Percentiles rank a stretch among this genome's conserved stretches.
Evolutionary conservation across 2,113 vertebrate species (phyloP).

Genomic region (Scomber colias): DNA sequence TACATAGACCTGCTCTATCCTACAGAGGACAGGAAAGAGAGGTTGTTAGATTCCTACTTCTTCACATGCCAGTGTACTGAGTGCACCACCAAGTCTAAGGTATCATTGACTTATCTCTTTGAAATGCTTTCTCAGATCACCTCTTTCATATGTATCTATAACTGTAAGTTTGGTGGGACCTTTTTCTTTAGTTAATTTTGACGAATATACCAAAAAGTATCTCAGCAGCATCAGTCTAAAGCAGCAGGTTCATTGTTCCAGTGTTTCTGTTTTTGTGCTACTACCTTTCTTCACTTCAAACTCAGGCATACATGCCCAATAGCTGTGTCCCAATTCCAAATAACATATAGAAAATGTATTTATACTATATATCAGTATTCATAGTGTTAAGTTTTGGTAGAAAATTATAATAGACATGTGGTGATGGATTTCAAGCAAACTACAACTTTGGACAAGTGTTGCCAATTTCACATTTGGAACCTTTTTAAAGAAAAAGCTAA

Average conservation of each 20-base stretch:
- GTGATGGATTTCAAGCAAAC: no score
- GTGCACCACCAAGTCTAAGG: constrained; percentile 92
- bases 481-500: no score
- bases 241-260: no score
- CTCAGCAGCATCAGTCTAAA: no score
- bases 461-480: background rate
- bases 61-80: constrained; percentile 94
- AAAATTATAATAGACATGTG: background rate
- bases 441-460: no score
- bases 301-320: background rate
- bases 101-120: constrained; percentile 52
- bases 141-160: no score
- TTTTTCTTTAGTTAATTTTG: background rate
- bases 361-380: background rate
- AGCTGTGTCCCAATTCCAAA: background rate
- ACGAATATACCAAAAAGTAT: no score
- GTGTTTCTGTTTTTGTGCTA: no score
- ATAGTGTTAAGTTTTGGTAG: background rate
- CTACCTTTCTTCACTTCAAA: no score
- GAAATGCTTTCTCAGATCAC: no score
- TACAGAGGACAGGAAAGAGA: constrained; percentile 94
- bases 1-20: constrained; percentile 99
- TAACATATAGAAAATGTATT: background rate
- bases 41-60: constrained; percentile 94
- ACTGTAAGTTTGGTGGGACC: no score